Evolutionary conservation across 2,797 vertebrate genomes (phyloP), one percentile per base, ranked within the genome.

Genomic region (Gymnocypris eckloni): DNA sequence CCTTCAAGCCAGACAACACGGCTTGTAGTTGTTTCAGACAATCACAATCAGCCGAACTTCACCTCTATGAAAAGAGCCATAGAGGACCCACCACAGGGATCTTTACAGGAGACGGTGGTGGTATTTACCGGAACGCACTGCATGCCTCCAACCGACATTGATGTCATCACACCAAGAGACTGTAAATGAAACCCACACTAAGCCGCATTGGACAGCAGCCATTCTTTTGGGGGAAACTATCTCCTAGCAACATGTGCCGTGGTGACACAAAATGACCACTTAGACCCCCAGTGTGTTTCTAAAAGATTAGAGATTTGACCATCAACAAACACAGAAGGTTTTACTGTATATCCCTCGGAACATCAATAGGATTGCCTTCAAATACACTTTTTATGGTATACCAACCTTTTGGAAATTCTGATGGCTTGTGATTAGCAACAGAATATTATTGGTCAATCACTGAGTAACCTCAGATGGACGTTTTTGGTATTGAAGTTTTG

Each of bases 1-100:
- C 69, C 52, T 82, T 59, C 15, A 81, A 92, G 89, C 89, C 91
- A 94, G 94, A 94, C 93, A 92, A 90, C 92, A 92, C 89, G 90
- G 89, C 89, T 90, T 83, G 87, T 71, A 75, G 90, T 90, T 90
- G 88, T 92, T 94, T 93, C 85, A 91, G 92, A 93, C 87, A 81
- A 84, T 91, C 91, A 92, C 91, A 79, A 93, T 94, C 84, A 92
- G 87, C 89, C 92, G 90, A 88, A 88, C 89, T 89, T 89, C 89
- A 86, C 88, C 88, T 79, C 50, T 66, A 37, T 87, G 87, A 92
- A 88, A 86, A 88, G 83, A 91, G 90, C 90, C 90, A 37, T 82
- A 73, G 61, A 90, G 84, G 77, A 91, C 86, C 90, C 82, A 90
- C 90, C 86, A 89, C 88, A 83, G 41, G 87, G 91, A 79, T 88